A percentile compares a stretch with the other conserved stretches of the same genome.
Evolutionary conservation across 2,113 vertebrate species (phyloP).

Genomic region (Chloropsis cyanopogon): DNA sequence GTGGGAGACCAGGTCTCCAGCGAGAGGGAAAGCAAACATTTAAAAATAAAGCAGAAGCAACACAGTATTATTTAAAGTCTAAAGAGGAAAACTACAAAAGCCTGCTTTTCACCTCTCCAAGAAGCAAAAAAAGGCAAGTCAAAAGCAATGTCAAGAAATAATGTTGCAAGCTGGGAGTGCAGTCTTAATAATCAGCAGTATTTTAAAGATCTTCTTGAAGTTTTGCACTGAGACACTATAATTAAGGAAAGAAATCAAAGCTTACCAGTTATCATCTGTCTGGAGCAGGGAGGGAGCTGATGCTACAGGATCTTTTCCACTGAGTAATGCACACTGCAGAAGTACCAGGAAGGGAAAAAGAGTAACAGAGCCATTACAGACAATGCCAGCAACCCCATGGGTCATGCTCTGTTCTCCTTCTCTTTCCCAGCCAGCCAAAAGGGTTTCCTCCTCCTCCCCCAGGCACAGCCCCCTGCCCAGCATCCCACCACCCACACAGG

Average conservation of each 20-base stretch:
- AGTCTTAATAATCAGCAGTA: constrained; percentile 17
- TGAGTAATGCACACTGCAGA: not conserved
- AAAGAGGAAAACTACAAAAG: not conserved
- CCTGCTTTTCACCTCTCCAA: not conserved
- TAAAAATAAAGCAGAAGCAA: not conserved
- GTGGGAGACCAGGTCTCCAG: not conserved
- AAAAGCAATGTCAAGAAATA: not conserved
- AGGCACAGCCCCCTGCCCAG: not conserved
- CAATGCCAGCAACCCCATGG: rapidly evolving
- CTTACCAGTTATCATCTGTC: not conserved
- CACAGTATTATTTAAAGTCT: not conserved
- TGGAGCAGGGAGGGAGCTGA: not conserved
- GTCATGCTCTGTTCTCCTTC: not conserved
- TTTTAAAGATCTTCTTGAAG: constrained; percentile 24
- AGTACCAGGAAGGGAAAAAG: not conserved
- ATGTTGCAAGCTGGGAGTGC: not conserved
- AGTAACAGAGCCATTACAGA: not conserved
- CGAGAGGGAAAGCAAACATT: not conserved
- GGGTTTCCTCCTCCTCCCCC: not conserved
- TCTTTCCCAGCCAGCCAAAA: not conserved
- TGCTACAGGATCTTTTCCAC: not conserved
- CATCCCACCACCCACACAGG: rapidly evolving
- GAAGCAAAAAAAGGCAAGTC: not conserved
- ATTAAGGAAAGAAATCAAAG: constrained; percentile 56
- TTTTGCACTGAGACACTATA: constrained; percentile 39